Evolutionary conservation across 2,888 invertebrate genomes (phyloP), one percentile per base, ranked within the genome.

Genomic region (Eristalis pertinax): DNA sequence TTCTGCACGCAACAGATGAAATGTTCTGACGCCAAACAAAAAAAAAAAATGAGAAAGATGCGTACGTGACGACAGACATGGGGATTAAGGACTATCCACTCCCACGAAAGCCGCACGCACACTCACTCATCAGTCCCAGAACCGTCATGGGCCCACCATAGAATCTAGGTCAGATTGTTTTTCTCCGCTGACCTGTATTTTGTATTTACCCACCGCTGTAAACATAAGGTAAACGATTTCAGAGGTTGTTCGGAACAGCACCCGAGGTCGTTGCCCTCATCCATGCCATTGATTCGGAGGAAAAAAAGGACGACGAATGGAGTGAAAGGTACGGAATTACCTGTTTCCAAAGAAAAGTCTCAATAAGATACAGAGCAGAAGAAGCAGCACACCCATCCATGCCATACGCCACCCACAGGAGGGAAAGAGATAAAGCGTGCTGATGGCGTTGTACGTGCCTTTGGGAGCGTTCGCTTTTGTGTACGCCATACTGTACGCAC

Each of bases 1-100:
- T 63, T 63, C 32, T 32, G 19, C n/a, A 29, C 29, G 15, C 63
- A 63, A 63, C 63, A 63, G 32, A 63, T 63, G 29, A 15, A n/a
- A n/a, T 63, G 32, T 62, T 62, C 29, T 62, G 32, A 62, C n/a
- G 19, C 50, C 19, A 19, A 50, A 50, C 19, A 50, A 22, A 50
- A 19, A 19, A 50, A 50, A 50, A 22, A 50, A 19, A 19, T 1
- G 29, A 2, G 29, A n/a, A 1, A 8, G 10, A 32, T 32, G 32
- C 32, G 29, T 63, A 63, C 63, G 63, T 63, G 63, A n/a, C 32
- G 63, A 63, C 50, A 50, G 19, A n/a, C 50, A 50, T 50, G 50
- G 50, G 19, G 19, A 22, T n/a, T 19, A 50, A 50, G 50, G 50
- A 50, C 50, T 50, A 19, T 50, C 50, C 19, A 2, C n/a, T 50